phyloP scores from a whole-genome alignment of 2,797 vertebrate species.

The Anisognathus igniventris region DNA sequence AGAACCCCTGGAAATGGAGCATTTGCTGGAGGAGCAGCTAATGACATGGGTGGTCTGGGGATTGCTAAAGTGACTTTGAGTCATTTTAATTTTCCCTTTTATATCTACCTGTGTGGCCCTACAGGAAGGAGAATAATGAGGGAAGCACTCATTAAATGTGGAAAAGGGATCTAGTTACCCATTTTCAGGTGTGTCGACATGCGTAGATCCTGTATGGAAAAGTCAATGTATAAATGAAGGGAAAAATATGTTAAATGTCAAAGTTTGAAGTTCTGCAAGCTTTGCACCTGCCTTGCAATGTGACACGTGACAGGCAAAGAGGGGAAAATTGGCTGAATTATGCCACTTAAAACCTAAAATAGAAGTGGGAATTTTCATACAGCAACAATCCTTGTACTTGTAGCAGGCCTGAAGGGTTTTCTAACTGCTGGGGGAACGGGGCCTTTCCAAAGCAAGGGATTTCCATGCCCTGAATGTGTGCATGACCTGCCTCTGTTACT shows the following conservation, averaged over 20 bases:
- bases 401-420: background rate
- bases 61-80: constrained; percentile 38
- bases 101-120: constrained; percentile 65
- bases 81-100: constrained; percentile 62
- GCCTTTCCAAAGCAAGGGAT: background rate
- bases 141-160: constrained; percentile 59
- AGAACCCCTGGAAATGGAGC: constrained; percentile 12
- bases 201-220: constrained; percentile 25
- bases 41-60: constrained; percentile 54
- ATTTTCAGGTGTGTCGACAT: constrained; percentile 42
- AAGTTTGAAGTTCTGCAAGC: constrained; percentile 1
- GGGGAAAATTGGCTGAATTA: background rate
- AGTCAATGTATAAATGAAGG: constrained; percentile 3
- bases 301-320: background rate
- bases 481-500: background rate
- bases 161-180: constrained; percentile 46
- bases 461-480: background rate
- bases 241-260: background rate
- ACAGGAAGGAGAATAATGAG: constrained; percentile 51
- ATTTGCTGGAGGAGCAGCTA: constrained; percentile 28
- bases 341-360: background rate
- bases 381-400: background rate
- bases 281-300: constrained; percentile 14
- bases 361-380: background rate
- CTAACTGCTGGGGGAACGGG: rapidly evolving